Evolutionary conservation across 2,888 invertebrate species (phyloP).

Genomic region (Eupelmus urozonus): DNA sequence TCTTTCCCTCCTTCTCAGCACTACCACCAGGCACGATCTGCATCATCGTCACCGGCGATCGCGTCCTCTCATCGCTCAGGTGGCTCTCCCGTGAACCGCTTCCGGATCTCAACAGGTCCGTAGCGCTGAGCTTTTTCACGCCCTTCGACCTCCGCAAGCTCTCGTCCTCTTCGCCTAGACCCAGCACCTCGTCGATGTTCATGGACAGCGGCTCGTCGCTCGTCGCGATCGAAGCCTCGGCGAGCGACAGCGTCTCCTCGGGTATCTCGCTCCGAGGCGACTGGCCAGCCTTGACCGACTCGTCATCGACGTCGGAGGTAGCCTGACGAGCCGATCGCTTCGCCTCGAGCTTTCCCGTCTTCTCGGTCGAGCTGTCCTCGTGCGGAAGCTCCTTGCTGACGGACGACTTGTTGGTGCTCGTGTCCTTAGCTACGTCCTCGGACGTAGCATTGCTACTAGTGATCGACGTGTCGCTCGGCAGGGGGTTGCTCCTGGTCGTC

Average conservation of each 20-base stretch:
- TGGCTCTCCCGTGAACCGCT: conserved; percentile 56
- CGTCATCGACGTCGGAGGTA: no score
- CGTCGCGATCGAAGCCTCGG: conserved; percentile 5
- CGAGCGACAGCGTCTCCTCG: not conserved
- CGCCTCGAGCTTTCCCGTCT: not conserved
- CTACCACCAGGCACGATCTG: conserved; percentile 62
- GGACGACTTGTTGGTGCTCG: not conserved
- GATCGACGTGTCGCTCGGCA: not conserved
- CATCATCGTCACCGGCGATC: conserved; percentile 66
- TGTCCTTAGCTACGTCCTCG: not conserved
- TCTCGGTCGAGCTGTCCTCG: not conserved
- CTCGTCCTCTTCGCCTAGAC: conserved; percentile 51
- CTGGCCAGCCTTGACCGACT: not conserved
- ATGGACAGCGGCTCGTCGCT: conserved; percentile 58
- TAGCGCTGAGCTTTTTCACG: not conserved
- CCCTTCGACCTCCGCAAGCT: not conserved
- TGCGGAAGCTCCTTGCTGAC: not conserved
- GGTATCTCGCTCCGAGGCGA: not conserved
- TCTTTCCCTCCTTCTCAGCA: conserved; percentile 52
- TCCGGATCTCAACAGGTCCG: not conserved
- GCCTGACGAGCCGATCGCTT: not conserved
- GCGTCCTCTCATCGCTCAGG: conserved; percentile 59
- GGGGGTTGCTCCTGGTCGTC: not conserved
- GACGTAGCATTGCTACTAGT: not conserved
- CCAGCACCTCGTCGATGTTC: conserved; percentile 63